Base-by-base conservation (phyloP, 1,140 invertebrate genomes). In the Mactra quadrangularis region DNA sequence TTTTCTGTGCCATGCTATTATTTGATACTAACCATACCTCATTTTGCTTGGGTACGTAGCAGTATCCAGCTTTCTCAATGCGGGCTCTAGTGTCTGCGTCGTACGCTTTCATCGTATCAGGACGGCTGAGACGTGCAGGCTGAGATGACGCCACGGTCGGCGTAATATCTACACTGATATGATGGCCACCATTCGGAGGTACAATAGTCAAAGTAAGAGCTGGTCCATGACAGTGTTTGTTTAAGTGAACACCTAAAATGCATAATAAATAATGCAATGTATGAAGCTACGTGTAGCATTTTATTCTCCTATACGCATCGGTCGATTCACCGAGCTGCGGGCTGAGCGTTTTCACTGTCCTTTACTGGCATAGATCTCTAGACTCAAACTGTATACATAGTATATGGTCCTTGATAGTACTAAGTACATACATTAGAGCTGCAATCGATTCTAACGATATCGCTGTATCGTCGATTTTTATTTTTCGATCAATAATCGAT, bases 121-220 rank as follows among this genome's bases (percentile, higher is more conserved):
- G 64, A 17, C 64, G 64, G 22, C 31, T 68, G n/a, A 47, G 27
- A 3, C 41, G 31, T 0, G 45, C 29, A 9, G 45, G 45, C 33
- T 47, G 41, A 27, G 41, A 29, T 15, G 41, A 68, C n/a, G 64
- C 11, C 3, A 68, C 13, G 22, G 64, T 47, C 0, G 45, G 41
- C 45, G 64, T 52, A 4, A 50, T 50, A 25, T 68, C 64, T 25
- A 68, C 64, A 50, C 25, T 68, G 17, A 68, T 68, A 27, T 68
- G 38, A 50, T 68, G 64, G 19, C 6, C 22, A 19, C 64, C 64
- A 19, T n/a, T 3, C 6, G 22, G 22, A 29, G 3, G 45, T 31
- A 29, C 22, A 6, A 68, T 68, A 15, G 11, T 50, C n/a, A 68
- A 3, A 2, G 64, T 68, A n/a, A 68, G 27, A 15, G 64, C 64